Evolutionary conservation across 2,113 vertebrate genomes (phyloP).

Genomic region (Indri indri): DNA sequence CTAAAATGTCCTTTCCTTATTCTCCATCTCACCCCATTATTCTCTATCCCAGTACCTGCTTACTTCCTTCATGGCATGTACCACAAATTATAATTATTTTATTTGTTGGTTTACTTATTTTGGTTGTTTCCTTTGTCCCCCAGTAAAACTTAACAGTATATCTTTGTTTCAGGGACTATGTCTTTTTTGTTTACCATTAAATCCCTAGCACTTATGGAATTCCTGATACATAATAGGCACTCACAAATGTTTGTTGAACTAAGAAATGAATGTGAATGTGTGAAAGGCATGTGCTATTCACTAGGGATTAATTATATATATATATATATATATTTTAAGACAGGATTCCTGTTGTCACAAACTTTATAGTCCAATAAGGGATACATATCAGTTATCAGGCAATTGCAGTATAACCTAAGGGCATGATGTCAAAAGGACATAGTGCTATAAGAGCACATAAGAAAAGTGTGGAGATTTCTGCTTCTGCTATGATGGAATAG

Average conservation of each 20-base stretch:
- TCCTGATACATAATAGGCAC: not conserved
- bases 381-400: not conserved
- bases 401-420: not conserved
- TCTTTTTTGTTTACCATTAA: not conserved
- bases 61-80: conserved; percentile 7
- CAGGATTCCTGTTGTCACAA: not conserved
- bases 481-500: not conserved
- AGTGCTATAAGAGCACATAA: not conserved
- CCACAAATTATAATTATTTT: conserved; percentile 14
- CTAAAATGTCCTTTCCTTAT: conserved; percentile 16
- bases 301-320: not conserved
- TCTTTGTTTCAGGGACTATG: not conserved
- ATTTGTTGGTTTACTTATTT: conserved; percentile 7
- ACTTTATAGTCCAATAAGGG: not conserved
- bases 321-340: not conserved
- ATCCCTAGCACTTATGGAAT: not conserved
- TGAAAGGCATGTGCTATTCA: not conserved
- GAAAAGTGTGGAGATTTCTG: not conserved
- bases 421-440: not conserved
- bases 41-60: not conserved
- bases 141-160: not conserved
- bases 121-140: not conserved
- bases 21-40: not conserved
- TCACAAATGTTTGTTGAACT: conserved; percentile 21
- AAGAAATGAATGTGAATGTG: not conserved